These are phyloP conservation scores for Rosalia funebris DNA, from an alignment of 2,888 invertebrate species.

Conservation along the genomic window DNA sequence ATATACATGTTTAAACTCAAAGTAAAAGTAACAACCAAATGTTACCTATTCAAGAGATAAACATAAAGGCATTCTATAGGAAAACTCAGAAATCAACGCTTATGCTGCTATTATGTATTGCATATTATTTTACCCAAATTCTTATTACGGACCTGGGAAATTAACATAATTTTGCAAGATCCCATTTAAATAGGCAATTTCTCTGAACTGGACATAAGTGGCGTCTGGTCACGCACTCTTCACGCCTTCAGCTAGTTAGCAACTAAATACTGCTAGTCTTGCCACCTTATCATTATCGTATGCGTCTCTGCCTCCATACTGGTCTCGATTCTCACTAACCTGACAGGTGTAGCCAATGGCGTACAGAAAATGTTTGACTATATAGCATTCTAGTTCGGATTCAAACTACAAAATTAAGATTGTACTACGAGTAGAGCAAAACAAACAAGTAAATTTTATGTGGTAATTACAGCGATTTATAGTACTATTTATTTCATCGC, in stretches of 20 bases:
- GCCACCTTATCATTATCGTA: constrained; percentile 42
- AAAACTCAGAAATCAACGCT: too few species aligned
- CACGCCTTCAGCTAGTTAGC: constrained; percentile 46
- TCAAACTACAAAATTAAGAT: too few species aligned
- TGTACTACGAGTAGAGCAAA: too few species aligned
- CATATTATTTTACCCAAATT: too few species aligned
- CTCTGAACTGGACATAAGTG: constrained; percentile 29
- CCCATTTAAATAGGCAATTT: constrained; percentile 25
- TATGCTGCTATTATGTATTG: too few species aligned
- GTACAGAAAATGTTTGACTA: background rate
- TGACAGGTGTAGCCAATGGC: constrained; percentile 19
- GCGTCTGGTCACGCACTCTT: constrained; percentile 47
- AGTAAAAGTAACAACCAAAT: too few species aligned
- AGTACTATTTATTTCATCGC: too few species aligned
- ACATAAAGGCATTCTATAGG: too few species aligned
- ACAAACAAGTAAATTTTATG: too few species aligned
- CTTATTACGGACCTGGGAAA: constrained; percentile 6
- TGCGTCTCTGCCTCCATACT: constrained; percentile 13
- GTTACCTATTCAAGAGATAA: too few species aligned
- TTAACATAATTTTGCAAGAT: constrained; percentile 1
- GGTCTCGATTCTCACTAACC: background rate
- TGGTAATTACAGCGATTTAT: too few species aligned
- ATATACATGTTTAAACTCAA: too few species aligned
- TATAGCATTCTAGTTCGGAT: background rate
- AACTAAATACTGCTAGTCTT: constrained; percentile 39